phyloP scores from a whole-genome alignment of 2,797 vertebrate species.

The Nannoperca australis region DNA sequence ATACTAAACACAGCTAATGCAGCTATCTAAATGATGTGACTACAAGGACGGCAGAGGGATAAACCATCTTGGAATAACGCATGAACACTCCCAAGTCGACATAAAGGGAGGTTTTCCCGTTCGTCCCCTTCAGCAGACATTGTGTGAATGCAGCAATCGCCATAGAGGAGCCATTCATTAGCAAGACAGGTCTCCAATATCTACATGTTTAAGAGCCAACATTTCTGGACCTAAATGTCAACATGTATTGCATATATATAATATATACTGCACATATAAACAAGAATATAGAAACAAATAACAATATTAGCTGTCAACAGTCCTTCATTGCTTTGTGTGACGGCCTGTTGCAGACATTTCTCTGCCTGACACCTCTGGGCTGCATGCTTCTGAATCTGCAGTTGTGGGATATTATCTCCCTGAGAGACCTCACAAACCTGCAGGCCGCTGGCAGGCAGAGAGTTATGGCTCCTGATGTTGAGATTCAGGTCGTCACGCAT shows the following conservation, averaged over 20 bases:
- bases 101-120: background rate
- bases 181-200: too few relatives aligned
- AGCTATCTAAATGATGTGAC: background rate
- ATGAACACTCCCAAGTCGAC: background rate
- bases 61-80: background rate
- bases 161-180: background rate
- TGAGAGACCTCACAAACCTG: conserved; percentile 36
- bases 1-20: background rate
- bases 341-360: conserved; percentile 16
- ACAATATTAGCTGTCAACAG: background rate
- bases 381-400: conserved; percentile 32
- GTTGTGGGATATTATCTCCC: conserved; percentile 31
- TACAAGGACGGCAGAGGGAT: background rate
- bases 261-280: background rate
- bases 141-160: too few relatives aligned
- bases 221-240: background rate
- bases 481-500: conserved; percentile 31
- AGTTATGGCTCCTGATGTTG: conserved; percentile 32
- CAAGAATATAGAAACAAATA: too few relatives aligned
- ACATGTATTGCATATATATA: background rate
- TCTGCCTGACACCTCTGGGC: conserved; percentile 18
- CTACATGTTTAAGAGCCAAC: background rate
- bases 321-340: background rate
- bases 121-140: background rate
- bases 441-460: conserved; percentile 11